Conservation (phyloP, 2,888 invertebrate genomes). For the Tetheella fluctuosa region DNA sequence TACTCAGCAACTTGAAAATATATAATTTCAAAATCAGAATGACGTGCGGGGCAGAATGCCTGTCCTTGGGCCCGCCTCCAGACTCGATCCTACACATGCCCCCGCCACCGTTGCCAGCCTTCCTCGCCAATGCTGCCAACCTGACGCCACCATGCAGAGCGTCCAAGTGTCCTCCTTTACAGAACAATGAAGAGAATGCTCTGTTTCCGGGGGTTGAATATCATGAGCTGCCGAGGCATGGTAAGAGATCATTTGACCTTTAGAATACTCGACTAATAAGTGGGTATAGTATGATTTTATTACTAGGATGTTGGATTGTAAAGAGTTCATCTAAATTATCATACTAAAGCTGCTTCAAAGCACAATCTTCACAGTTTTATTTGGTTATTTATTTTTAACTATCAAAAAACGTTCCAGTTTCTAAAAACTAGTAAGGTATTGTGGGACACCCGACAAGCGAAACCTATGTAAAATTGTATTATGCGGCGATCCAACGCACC, state of each 20-base stretch:
- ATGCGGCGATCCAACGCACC: no score
- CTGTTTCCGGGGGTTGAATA: slow-evolving; percentile 88
- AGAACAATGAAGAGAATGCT: slow-evolving; percentile 78
- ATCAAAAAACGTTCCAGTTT: no score
- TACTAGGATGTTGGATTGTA: no score
- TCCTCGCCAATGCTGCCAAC: slow-evolving; percentile 84
- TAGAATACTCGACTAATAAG: no score
- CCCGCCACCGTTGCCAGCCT: slow-evolving; percentile 92
- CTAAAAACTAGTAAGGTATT: no score
- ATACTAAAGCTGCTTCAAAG: no score
- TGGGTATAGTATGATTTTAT: no score
- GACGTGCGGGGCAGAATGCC: slow-evolving; percentile 85
- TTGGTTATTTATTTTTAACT: no score
- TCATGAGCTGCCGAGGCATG: slow-evolving; percentile 91
- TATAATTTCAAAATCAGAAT: slow-evolving; percentile 53
- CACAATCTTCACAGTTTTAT: no score
- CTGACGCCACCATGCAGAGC: slow-evolving; percentile 87
- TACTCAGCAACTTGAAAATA: not conserved
- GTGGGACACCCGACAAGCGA: no score
- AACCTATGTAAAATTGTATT: no score
- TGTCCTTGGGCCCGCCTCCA: slow-evolving; percentile 89
- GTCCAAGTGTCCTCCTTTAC: slow-evolving; percentile 85
- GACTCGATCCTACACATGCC: slow-evolving; percentile 93
- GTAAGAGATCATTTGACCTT: slow-evolving; percentile 60
- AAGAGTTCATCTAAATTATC: no score